Evolutionary conservation across 2,888 invertebrate species (phyloP).

Genomic region (Notocelia uddmanniana): DNA sequence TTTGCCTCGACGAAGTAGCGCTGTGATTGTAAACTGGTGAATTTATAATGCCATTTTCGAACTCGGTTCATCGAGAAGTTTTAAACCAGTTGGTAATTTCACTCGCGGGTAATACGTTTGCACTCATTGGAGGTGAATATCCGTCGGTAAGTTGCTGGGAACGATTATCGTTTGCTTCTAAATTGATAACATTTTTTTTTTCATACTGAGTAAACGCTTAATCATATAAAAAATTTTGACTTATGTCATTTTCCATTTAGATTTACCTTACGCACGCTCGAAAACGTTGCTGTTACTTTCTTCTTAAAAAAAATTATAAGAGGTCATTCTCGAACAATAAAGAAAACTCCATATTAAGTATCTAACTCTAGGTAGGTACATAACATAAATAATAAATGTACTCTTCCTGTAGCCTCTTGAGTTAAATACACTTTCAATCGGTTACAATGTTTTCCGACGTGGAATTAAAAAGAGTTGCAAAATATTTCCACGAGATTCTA

Average conservation of each 20-base stretch:
- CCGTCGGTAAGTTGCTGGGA: constrained; percentile 47
- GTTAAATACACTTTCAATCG: neutral
- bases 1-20: constrained; percentile 79
- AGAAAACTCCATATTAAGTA: neutral
- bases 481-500: constrained; percentile 62
- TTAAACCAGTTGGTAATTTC: constrained; percentile 80
- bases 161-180: constrained; percentile 42
- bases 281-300: too few relatives aligned
- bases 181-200: constrained; percentile 1
- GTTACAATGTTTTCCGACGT: constrained; percentile 16
- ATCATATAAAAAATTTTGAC: too few relatives aligned
- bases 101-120: constrained; percentile 73
- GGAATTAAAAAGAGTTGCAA: constrained; percentile 44
- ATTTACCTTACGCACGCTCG: too few relatives aligned
- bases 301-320: too few relatives aligned
- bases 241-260: too few relatives aligned
- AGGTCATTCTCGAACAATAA: too few relatives aligned
- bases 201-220: too few relatives aligned
- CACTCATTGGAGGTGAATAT: constrained; percentile 50
- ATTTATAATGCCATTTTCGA: constrained; percentile 86
- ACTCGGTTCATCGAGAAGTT: constrained; percentile 84
- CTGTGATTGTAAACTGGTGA: constrained; percentile 85
- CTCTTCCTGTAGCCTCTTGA: neutral
- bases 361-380: neutral
- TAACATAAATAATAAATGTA: too few relatives aligned